A percentile compares a stretch with the other conserved stretches of the same genome.
phyloP scores from a whole-genome alignment of 2,113 vertebrate genomes.

The Orcinus orca region DNA sequence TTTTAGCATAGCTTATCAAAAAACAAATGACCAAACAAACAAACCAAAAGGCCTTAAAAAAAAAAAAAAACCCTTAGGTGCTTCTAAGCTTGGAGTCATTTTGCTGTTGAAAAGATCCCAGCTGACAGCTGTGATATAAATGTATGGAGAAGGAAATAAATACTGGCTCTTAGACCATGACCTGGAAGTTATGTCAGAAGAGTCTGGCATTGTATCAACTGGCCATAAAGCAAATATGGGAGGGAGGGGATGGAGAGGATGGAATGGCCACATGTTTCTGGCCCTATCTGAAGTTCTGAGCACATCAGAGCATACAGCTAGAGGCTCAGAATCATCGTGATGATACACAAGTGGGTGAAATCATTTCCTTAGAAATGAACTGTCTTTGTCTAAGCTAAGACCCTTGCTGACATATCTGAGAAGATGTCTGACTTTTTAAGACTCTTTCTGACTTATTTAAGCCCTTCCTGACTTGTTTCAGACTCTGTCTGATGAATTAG shows the following conservation, averaged over 20 bases:
- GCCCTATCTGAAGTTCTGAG: conserved; percentile 52
- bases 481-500: background rate
- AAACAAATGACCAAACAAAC: background rate
- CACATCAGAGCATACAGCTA: background rate
- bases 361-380: conserved; percentile 32
- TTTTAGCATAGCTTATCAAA: background rate
- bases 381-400: background rate
- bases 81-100: conserved; percentile 45
- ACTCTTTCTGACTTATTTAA: background rate
- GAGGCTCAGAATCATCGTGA: background rate
- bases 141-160: conserved; percentile 16
- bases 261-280: background rate
- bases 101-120: conserved; percentile 35
- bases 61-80: background rate
- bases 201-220: conserved; percentile 39
- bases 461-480: background rate
- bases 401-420: background rate
- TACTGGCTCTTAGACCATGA: conserved; percentile 42
- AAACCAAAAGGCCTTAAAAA: background rate
- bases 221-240: conserved; percentile 33
- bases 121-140: conserved; percentile 37
- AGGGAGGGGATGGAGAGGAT: background rate
- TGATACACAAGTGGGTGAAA: background rate
- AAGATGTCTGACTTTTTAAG: background rate
- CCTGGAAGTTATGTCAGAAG: conserved; percentile 37